These are phyloP conservation scores for Echiichthys vipera DNA, from an alignment of 2,797 vertebrate genomes.

Conservation along the genomic window DNA sequence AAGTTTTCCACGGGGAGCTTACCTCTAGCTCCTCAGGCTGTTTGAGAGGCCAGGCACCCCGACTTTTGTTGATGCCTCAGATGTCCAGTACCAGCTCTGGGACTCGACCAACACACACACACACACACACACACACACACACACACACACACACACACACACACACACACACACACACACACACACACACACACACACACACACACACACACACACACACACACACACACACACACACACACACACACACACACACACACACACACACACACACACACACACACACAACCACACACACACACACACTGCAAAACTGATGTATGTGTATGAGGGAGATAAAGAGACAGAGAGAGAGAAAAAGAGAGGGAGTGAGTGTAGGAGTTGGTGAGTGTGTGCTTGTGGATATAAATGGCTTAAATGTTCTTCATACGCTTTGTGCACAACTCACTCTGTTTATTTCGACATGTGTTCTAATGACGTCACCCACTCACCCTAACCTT, in stretches of 20 bases:
- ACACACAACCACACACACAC: constrained; percentile 25
- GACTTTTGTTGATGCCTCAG: constrained; percentile 45
- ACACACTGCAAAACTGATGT: constrained; percentile 35
- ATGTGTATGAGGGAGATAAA: constrained; percentile 1
- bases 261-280: too few species aligned
- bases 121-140: too few species aligned
- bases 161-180: too few species aligned
- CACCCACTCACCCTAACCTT: constrained; percentile 43
- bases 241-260: too few species aligned
- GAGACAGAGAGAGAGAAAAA: not conserved
- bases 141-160: too few species aligned
- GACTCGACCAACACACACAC: constrained; percentile 37
- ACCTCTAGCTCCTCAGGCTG: constrained; percentile 42
- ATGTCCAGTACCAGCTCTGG: constrained; percentile 39
- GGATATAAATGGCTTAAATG: constrained; percentile 67
- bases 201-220: constrained; percentile 32
- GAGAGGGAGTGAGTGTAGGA: constrained; percentile 34
- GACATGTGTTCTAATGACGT: constrained; percentile 51
- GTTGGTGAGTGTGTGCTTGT: constrained; percentile 62
- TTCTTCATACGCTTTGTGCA: constrained; percentile 54
- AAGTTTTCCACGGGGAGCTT: constrained; percentile 26
- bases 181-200: constrained; percentile 27
- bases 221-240: too few species aligned
- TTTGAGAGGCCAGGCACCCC: constrained; percentile 29
- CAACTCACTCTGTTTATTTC: constrained; percentile 52